Evolutionary conservation across 92 coral and sea anemone species (phyloP).

Genomic region (Actinostola sp.): DNA sequence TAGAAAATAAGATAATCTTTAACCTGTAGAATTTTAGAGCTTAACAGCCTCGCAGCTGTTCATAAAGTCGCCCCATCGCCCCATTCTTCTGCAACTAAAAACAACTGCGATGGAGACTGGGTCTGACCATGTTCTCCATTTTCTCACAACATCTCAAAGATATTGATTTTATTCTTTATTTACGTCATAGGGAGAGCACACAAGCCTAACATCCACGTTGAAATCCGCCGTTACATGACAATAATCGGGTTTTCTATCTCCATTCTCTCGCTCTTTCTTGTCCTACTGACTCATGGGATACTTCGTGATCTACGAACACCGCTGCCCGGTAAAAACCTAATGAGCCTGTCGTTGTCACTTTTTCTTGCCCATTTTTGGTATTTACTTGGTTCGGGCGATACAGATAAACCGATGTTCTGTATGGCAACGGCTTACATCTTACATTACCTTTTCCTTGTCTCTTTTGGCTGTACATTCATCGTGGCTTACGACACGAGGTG

Average conservation of each 20-base stretch:
- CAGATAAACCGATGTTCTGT: conserved; percentile 76
- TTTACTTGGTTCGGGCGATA: conserved; percentile 80
- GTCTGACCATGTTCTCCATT: too few species aligned
- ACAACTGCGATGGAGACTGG: too few species aligned
- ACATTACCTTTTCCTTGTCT: conserved; percentile 83
- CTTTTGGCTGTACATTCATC: conserved; percentile 83
- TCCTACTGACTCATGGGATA: conserved; percentile 66
- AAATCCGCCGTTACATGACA: conserved; percentile 65
- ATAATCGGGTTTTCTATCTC: conserved; percentile 71
- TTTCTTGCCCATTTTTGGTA: conserved; percentile 80
- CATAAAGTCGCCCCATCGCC: too few species aligned
- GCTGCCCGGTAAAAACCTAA: conserved; percentile 94
- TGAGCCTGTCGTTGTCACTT: conserved; percentile 83
- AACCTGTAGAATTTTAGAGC: too few species aligned
- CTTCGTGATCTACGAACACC: conserved; percentile 77
- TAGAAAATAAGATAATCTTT: too few species aligned
- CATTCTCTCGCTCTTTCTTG: conserved; percentile 52
- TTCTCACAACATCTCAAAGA: too few species aligned
- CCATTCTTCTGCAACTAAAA: too few species aligned
- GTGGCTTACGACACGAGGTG: conserved; percentile 89
- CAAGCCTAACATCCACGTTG: conserved; percentile 18
- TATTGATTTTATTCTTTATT: too few species aligned
- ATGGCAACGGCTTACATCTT: conserved; percentile 58
- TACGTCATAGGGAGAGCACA: not conserved
- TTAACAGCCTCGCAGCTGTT: too few species aligned